These are phyloP conservation scores for Drosophila teissieri DNA, from an alignment of 1,140 invertebrate species.

Conservation along the genomic window DNA sequence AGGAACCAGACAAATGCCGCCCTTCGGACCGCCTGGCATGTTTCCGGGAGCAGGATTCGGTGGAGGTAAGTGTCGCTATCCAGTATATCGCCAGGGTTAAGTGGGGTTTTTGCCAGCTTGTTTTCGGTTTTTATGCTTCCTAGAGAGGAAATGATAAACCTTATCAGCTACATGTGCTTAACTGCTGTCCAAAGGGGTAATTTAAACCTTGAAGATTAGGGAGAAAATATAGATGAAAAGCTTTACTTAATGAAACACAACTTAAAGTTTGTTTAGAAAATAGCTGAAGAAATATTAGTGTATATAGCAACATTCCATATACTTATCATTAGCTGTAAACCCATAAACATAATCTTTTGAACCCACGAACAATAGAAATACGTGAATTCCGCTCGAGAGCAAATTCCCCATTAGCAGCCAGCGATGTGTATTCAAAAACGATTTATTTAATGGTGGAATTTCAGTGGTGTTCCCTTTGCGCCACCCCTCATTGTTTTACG, in stretches of 20 bases:
- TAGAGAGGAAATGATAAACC: conserved; percentile 33
- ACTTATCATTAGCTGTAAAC: too few relatives aligned
- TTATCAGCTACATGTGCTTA: conserved; percentile 30
- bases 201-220: background rate
- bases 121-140: conserved; percentile 2
- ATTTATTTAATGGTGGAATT: conserved; percentile 33
- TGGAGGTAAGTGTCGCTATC: conserved; percentile 70
- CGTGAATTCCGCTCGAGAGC: background rate
- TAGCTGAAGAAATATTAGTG: background rate
- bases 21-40: conserved; percentile 81
- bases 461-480: too few relatives aligned
- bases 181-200: background rate
- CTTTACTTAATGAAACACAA: too few relatives aligned
- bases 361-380: conserved; percentile 3
- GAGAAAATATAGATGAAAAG: too few relatives aligned
- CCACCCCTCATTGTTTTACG: conserved; percentile 17
- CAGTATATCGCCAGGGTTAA: background rate
- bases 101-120: background rate
- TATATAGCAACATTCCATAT: background rate
- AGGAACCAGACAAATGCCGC: conserved; percentile 86
- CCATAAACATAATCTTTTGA: background rate
- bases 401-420: conserved; percentile 11
- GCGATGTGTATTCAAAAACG: conserved; percentile 29
- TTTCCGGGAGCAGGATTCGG: conserved; percentile 84
- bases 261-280: background rate